phyloP scores from a whole-genome alignment of 1,140 invertebrate genomes.

The Hesperophylax magnus region DNA sequence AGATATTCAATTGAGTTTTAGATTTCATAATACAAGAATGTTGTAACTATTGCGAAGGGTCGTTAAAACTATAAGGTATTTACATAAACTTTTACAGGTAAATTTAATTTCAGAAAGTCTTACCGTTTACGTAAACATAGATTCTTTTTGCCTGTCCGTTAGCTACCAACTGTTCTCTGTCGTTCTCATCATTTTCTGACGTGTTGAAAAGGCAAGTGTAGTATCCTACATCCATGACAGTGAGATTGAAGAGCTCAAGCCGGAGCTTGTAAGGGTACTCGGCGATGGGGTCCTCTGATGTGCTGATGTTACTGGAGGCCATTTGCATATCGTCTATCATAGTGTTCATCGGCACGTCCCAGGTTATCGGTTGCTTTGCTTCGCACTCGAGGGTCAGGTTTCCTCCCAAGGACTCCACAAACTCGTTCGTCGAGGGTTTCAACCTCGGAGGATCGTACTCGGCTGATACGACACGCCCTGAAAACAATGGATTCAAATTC shows the following conservation, averaged over 20 bases:
- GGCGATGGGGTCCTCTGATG: constrained; percentile 59
- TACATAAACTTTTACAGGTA: constrained; percentile 3
- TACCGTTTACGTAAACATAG: constrained; percentile 80
- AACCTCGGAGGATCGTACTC: constrained; percentile 60
- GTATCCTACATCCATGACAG: constrained; percentile 71
- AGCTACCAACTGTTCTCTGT: constrained; percentile 61
- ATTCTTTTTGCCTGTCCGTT: constrained; percentile 68
- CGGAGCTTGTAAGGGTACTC: constrained; percentile 63
- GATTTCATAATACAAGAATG: too few species aligned
- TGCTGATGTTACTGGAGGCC: constrained; percentile 58
- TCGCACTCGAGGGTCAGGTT: constrained; percentile 70
- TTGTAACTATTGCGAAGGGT: too few species aligned
- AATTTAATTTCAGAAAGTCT: constrained; percentile 55
- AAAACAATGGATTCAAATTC: constrained; percentile 2
- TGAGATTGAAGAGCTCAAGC: constrained; percentile 65
- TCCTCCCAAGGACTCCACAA: constrained; percentile 65
- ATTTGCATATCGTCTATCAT: constrained; percentile 59
- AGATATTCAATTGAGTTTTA: too few species aligned
- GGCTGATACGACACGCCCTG: constrained; percentile 3
- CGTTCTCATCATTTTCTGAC: constrained; percentile 36
- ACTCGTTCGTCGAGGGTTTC: constrained; percentile 64
- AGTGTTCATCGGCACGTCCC: constrained; percentile 64
- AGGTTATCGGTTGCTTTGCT: constrained; percentile 65
- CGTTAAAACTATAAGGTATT: background rate
- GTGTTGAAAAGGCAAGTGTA: constrained; percentile 72